Evolutionary conservation across 1,140 invertebrate genomes (phyloP), one percentile per base, ranked within the genome.

Genomic region (Zaprionus inermis): DNA sequence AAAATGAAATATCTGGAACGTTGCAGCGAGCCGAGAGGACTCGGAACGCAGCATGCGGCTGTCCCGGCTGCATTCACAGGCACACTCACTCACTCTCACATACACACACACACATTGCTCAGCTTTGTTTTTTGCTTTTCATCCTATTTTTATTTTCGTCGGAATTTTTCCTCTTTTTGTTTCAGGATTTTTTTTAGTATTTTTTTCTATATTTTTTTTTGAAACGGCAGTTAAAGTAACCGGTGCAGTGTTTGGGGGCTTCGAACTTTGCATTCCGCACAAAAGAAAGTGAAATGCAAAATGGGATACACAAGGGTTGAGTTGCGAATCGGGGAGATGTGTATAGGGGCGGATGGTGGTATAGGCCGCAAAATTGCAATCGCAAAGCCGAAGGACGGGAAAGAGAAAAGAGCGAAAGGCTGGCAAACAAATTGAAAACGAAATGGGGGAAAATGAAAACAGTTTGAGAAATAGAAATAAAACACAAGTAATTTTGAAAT

Each of bases 231-330:
- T 85, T 85, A 84, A 84, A 85, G 84, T 79, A 79, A 82, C 69
- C 65, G 73, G 46, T 46, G 74, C 56, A 75, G 63, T 63, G 52
- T 73, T 68, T 72, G 74, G 80, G 80, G 77, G 70, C 84, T 75
- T 80, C 77, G 79, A 89, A 89, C 84, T 88, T 86, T 86, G 83
- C 83, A 88, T 86, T 70, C 59, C 65, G 72, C 73, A 86, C 83
- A 86, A 86, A 86, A 76, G 86, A 86, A 86, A 86, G 83, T 86
- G 83, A 86, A 86, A 86, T 88, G 83, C 49, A 46, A 67, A 44
- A 55, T 41, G 52, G 2, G 16, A 18, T 49, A 18, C 20, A 49
- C 16, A 49, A 49, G 44, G 44, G 44, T 49, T 49, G 44, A 49
- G 44, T 49, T 49, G 2, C 18, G 24, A 30, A 30, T 16, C 6